Conservation (phyloP, 2,888 invertebrate genomes). For the Chaetogeoica ovagalla region DNA sequence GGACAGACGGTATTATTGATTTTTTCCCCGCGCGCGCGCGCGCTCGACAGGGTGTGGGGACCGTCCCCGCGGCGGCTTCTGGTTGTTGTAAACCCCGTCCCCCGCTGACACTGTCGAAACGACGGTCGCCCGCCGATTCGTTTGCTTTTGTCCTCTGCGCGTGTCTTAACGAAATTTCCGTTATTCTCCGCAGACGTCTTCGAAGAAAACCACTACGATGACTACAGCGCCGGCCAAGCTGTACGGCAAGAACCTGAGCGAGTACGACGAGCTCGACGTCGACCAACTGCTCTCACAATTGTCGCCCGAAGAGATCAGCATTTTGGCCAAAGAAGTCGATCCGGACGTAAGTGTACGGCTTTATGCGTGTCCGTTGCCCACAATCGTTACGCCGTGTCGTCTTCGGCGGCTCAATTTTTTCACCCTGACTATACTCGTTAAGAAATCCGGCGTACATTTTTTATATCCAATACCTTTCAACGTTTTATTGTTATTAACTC, state of each 20-base stretch:
- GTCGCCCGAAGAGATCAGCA: constrained; percentile 92
- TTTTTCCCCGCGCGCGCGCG: no score
- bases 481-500: no score
- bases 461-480: no score
- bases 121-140: background rate
- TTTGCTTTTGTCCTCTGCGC: background rate
- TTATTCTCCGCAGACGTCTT: constrained; percentile 73
- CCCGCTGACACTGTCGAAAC: no score
- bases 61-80: no score
- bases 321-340: constrained; percentile 97
- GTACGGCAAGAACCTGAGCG: constrained; percentile 85
- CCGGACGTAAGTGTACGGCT: constrained; percentile 94
- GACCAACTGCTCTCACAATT: constrained; percentile 92
- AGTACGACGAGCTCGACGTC: constrained; percentile 93
- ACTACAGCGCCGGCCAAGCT: constrained; percentile 88
- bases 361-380: no score
- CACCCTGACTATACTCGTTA: no score
- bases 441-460: no score
- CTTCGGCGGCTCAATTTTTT: no score
- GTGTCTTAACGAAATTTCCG: constrained; percentile 29
- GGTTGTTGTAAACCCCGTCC: no score
- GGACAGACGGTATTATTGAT: constrained; percentile 33
- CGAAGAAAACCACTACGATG: constrained; percentile 78
- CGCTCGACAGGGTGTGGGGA: constrained; percentile 33
- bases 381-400: no score